Percentiles rank a stretch among this genome's conserved stretches.
Conservation (phyloP, 2,797 vertebrate species). For the Adelosebastes latens region DNA sequence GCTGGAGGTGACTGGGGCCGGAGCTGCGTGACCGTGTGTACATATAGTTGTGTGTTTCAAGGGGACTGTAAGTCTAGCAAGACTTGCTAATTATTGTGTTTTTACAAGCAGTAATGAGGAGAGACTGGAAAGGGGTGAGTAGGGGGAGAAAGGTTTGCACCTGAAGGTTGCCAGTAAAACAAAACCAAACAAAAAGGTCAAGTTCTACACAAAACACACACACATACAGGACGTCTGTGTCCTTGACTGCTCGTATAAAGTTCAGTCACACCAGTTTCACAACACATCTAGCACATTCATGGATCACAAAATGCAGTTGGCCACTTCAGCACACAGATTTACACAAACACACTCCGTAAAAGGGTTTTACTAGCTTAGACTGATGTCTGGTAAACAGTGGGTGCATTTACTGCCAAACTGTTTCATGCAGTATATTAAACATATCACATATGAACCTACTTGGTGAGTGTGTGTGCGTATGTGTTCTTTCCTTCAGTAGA, state of each 20-base stretch:
- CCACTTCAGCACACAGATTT: not conserved
- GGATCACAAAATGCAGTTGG: not conserved
- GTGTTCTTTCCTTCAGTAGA: not conserved
- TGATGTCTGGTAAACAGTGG: slow-evolving; percentile 22
- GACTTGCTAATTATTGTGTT: slow-evolving; percentile 60
- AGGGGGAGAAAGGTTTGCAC: slow-evolving; percentile 58
- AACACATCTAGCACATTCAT: slow-evolving; percentile 5
- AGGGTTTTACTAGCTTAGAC: slow-evolving; percentile 1
- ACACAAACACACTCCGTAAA: not conserved
- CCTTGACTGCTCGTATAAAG: slow-evolving; percentile 4
- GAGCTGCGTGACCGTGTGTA: not conserved
- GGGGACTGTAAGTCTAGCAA: slow-evolving; percentile 26
- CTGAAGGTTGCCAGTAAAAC: slow-evolving; percentile 66
- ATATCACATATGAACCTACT: slow-evolving; percentile 15
- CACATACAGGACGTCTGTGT: not conserved
- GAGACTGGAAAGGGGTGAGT: slow-evolving; percentile 31
- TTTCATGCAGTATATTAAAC: slow-evolving; percentile 11
- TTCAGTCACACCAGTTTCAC: not conserved
- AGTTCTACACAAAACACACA: slow-evolving; percentile 8
- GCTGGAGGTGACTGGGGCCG: slow-evolving; percentile 22
- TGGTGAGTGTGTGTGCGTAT: not conserved
- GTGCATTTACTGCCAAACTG: not conserved
- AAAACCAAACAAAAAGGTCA: slow-evolving; percentile 16
- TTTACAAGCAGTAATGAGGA: slow-evolving; percentile 68
- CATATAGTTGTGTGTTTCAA: slow-evolving; percentile 33